phyloP scores from a whole-genome alignment of 2,888 invertebrate genomes.

The Synanthedon andrenaeformis region DNA sequence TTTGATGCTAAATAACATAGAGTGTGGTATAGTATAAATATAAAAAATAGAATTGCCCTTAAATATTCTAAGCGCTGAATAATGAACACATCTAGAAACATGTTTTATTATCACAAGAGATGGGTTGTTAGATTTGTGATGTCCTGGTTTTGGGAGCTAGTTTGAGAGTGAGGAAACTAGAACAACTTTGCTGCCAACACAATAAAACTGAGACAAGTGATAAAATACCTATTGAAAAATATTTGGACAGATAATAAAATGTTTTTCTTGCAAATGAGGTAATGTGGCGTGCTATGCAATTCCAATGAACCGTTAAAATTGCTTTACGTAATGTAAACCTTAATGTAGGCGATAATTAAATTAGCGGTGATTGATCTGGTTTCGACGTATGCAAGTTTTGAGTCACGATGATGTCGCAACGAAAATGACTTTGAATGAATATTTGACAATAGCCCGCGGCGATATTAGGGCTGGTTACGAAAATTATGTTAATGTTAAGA shows the following conservation, averaged over 20 bases:
- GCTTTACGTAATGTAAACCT: neutral
- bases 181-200: no score
- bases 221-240: neutral
- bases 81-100: no score
- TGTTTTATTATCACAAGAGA: no score
- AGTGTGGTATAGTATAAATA: neutral
- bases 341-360: neutral
- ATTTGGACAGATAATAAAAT: slow-evolving; percentile 1
- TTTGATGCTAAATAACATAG: neutral
- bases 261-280: neutral
- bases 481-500: slow-evolving; percentile 9
- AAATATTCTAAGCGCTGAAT: no score
- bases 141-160: no score
- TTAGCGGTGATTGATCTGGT: neutral
- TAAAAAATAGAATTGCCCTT: no score
- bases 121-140: no score
- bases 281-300: neutral
- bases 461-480: slow-evolving; percentile 8
- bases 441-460: slow-evolving; percentile 2
- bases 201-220: no score
- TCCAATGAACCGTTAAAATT: neutral
- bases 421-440: slow-evolving; percentile 2
- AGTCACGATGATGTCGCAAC: neutral
- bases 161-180: no score
- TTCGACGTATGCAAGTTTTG: neutral